A percentile compares a stretch with the other conserved stretches of the same genome.
phyloP scores from a whole-genome alignment of 2,797 vertebrate species.

The Rhinogobio ventralis region DNA sequence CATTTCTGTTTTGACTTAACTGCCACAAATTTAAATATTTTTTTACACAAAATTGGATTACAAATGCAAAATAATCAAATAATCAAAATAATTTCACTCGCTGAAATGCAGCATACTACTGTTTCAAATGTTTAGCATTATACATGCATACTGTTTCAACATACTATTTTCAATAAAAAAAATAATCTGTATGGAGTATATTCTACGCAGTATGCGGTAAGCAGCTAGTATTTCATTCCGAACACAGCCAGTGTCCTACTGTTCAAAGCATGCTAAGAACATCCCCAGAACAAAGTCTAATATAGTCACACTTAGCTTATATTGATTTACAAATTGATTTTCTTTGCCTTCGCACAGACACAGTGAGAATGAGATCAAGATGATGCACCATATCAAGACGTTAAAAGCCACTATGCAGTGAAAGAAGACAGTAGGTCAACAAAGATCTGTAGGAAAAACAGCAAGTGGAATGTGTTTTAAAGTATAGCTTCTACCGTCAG shows the following conservation, averaged over 20 bases:
- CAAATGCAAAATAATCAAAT: background rate
- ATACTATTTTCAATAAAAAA: background rate
- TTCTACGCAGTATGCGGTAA: background rate
- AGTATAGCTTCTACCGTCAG: background rate
- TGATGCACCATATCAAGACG: constrained; percentile 18
- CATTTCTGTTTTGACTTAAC: background rate
- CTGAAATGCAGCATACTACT: too few relatives aligned
- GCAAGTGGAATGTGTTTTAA: constrained; percentile 28
- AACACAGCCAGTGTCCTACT: background rate
- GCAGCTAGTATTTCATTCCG: background rate
- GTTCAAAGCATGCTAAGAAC: constrained; percentile 35
- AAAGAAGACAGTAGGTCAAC: constrained; percentile 8
- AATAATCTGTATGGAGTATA: background rate
- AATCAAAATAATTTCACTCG: too few relatives aligned
- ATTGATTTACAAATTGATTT: constrained; percentile 50
- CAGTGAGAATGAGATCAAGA: constrained; percentile 44
- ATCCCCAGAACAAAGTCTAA: constrained; percentile 38
- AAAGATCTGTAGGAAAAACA: constrained; percentile 5
- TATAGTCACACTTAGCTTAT: constrained; percentile 31
- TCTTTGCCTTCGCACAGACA: constrained; percentile 25
- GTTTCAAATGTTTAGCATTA: too few relatives aligned
- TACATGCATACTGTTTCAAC: background rate
- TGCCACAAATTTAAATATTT: background rate
- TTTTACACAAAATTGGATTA: background rate
- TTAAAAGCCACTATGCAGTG: constrained; percentile 37